Evolutionary conservation across 2,113 vertebrate genomes (phyloP).

Genomic region (Pelusios castaneus): DNA sequence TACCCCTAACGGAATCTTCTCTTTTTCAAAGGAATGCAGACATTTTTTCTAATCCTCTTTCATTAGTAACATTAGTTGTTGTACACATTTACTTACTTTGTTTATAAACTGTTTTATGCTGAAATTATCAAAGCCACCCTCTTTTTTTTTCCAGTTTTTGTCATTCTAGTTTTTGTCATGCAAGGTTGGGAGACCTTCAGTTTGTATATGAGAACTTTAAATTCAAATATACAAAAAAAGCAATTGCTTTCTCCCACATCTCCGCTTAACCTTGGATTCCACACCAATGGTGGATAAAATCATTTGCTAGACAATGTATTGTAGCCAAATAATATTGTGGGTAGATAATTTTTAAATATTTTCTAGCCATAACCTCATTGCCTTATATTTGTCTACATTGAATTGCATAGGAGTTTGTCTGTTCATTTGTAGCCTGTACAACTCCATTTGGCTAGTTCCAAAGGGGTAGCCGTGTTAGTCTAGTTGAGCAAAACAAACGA

Average conservation of each 20-base stretch:
- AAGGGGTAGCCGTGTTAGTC: too few relatives aligned
- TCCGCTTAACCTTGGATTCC: too few relatives aligned
- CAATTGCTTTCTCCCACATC: too few relatives aligned
- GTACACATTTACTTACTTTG: background rate
- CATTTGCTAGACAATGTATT: too few relatives aligned
- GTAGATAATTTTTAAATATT: background rate
- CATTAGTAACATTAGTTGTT: background rate
- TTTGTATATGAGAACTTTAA: background rate
- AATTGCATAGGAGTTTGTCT: background rate
- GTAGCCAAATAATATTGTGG: too few relatives aligned
- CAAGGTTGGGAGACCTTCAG: background rate
- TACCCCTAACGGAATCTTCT: background rate
- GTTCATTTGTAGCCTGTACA: background rate
- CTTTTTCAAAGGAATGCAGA: background rate
- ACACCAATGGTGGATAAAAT: too few relatives aligned
- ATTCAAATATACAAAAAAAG: too few relatives aligned
- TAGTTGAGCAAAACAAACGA: too few relatives aligned
- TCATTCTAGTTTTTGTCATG: too few relatives aligned
- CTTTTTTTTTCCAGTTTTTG: background rate
- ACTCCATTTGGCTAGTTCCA: background rate
- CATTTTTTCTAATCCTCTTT: background rate
- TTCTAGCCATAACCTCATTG: background rate
- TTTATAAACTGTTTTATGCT: background rate
- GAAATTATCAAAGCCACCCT: background rate
- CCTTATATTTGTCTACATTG: background rate